Conservation (phyloP, 2,113 vertebrate species). For the Platichthys flesus region DNA sequence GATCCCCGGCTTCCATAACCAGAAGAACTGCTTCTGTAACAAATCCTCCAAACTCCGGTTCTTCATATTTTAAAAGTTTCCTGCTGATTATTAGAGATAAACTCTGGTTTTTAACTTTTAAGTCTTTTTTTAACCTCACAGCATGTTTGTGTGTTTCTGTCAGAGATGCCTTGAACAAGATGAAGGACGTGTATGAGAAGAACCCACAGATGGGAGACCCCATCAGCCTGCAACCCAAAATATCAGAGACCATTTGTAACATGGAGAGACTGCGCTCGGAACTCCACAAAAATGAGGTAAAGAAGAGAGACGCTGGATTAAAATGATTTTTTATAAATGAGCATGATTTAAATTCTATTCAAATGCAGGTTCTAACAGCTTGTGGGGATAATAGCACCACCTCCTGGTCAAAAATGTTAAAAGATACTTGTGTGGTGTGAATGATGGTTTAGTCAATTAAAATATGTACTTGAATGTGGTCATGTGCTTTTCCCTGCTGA, state of each 20-base stretch:
- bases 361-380: not conserved
- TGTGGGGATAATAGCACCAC: not conserved
- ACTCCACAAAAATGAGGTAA: constrained; percentile 97
- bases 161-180: constrained; percentile 98
- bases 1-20: no score
- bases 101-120: no score
- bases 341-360: not conserved
- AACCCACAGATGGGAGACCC: constrained; percentile 99
- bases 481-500: not conserved
- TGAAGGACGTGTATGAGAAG: constrained; percentile 99
- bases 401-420: not conserved
- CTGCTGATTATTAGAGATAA: no score
- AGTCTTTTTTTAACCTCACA: not conserved
- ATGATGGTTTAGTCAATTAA: not conserved
- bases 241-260: constrained; percentile 95
- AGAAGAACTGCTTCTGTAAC: no score
- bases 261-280: constrained; percentile 96
- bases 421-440: not conserved
- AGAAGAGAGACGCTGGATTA: no score
- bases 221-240: constrained; percentile 93
- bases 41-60: no score
- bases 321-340: not conserved
- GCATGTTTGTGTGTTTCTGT: not conserved
- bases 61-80: no score
- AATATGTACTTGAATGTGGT: not conserved